Evolutionary conservation across 2,113 vertebrate species (phyloP).

Genomic region (Malurus melanocephalus): DNA sequence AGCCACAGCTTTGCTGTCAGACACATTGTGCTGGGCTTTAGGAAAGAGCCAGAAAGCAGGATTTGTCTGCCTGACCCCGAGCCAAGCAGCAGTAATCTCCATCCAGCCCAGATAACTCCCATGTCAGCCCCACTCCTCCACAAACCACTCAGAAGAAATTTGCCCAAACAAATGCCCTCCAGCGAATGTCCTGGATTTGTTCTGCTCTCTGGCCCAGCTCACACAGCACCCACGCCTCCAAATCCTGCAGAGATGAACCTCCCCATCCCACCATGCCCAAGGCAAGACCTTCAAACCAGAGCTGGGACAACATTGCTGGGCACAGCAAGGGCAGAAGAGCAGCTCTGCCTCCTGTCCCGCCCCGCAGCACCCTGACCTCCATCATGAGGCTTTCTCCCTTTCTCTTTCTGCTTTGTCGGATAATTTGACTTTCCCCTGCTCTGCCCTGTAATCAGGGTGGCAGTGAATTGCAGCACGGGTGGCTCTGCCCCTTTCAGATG

Average conservation of each 20-base stretch:
- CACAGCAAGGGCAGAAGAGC: not conserved
- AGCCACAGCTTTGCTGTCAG: not conserved
- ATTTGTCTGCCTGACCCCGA: not conserved
- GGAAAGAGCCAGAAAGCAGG: not conserved
- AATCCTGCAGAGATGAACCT: not conserved
- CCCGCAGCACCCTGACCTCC: not conserved
- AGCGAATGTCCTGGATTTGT: accelerated
- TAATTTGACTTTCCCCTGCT: not conserved
- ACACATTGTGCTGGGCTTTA: not conserved
- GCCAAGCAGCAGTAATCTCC: not conserved
- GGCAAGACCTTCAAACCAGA: not conserved
- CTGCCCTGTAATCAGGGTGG: constrained; percentile 6
- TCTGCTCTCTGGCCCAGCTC: not conserved
- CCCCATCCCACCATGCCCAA: not conserved
- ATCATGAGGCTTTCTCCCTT: not conserved
- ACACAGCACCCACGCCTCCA: not conserved
- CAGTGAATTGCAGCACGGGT: not conserved
- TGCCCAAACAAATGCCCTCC: accelerated
- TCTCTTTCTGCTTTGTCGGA: not conserved
- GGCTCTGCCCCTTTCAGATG: not conserved
- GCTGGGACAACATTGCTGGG: not conserved
- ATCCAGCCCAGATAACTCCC: not conserved
- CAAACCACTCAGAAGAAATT: not conserved
- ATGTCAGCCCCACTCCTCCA: not conserved
- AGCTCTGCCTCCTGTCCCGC: not conserved